Evolutionary conservation across 2,888 invertebrate genomes (phyloP).

Genomic region (Aplocera efformata): DNA sequence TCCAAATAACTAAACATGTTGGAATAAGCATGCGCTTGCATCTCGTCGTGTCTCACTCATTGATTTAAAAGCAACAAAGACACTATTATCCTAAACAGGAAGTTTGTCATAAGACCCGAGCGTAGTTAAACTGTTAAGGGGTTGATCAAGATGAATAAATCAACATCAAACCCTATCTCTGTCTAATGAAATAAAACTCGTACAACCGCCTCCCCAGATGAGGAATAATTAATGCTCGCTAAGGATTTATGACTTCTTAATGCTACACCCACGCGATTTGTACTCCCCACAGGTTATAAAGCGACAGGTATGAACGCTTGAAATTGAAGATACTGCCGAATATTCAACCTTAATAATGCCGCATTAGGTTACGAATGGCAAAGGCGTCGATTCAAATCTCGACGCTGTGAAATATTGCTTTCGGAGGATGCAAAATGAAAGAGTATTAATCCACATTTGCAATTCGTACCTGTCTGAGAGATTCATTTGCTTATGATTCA

Average conservation of each 20-base stretch:
- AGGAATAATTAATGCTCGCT: constrained; percentile 61
- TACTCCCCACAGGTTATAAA: constrained; percentile 40
- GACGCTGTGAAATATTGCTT: constrained; percentile 44
- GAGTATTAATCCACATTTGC: constrained; percentile 45
- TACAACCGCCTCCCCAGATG: constrained; percentile 38
- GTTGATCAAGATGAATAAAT: constrained; percentile 60
- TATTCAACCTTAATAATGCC: constrained; percentile 23
- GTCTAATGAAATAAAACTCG: constrained; percentile 68
- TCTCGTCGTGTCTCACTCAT: no score
- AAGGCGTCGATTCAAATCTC: constrained; percentile 12
- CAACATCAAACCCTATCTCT: constrained; percentile 54
- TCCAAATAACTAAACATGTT: no score
- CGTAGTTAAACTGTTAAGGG: constrained; percentile 17
- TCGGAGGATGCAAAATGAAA: constrained; percentile 51
- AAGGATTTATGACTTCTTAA: constrained; percentile 71
- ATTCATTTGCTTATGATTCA: constrained; percentile 24
- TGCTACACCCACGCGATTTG: constrained; percentile 60
- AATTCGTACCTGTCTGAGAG: constrained; percentile 39
- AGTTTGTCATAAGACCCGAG: constrained; percentile 38
- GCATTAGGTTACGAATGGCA: constrained; percentile 18
- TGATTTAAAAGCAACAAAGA: constrained; percentile 4
- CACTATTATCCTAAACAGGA: constrained; percentile 31
- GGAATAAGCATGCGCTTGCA: no score
- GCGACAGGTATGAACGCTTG: constrained; percentile 34
- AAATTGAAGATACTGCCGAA: background rate